Percentiles rank a stretch among this genome's conserved stretches.
These are phyloP conservation scores for Apostichopus leukothele DNA, from an alignment of 53 echinoderm and acorn worm genomes.

Conservation along the genomic window DNA sequence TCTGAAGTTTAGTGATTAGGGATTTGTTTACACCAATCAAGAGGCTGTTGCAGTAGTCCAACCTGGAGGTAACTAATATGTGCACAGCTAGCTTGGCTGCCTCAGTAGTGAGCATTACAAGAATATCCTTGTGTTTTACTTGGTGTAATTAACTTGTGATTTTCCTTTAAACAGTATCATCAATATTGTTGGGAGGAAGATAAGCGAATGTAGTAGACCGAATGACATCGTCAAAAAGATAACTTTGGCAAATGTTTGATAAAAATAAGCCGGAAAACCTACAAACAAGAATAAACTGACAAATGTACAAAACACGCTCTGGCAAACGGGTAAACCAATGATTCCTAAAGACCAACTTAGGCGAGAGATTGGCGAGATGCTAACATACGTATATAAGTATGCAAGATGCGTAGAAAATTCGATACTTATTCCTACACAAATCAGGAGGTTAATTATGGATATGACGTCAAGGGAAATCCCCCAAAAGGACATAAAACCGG, in stretches of 20 bases:
- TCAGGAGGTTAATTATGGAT: background rate
- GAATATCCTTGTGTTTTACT: background rate
- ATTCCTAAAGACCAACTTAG: background rate
- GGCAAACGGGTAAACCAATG: background rate
- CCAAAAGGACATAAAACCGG: background rate
- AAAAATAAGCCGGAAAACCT: background rate
- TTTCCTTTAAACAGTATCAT: background rate
- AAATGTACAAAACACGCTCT: background rate
- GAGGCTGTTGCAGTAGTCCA: too few species aligned
- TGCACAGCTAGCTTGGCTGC: too few species aligned
- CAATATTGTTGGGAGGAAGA: background rate
- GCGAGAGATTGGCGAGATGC: background rate
- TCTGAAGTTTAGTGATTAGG: too few species aligned
- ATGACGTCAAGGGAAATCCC: background rate
- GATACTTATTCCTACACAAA: background rate
- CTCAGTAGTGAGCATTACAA: too few species aligned
- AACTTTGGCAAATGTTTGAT: constrained; percentile 18
- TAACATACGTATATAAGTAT: background rate
- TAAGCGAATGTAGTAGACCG: background rate
- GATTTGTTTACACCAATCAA: too few species aligned
- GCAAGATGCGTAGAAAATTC: background rate
- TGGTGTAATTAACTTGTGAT: background rate
- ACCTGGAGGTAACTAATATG: too few species aligned
- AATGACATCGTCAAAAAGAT: background rate
- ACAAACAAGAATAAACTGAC: background rate